phyloP scores from a whole-genome alignment of 2,113 vertebrate genomes.

The Chauna torquata region DNA sequence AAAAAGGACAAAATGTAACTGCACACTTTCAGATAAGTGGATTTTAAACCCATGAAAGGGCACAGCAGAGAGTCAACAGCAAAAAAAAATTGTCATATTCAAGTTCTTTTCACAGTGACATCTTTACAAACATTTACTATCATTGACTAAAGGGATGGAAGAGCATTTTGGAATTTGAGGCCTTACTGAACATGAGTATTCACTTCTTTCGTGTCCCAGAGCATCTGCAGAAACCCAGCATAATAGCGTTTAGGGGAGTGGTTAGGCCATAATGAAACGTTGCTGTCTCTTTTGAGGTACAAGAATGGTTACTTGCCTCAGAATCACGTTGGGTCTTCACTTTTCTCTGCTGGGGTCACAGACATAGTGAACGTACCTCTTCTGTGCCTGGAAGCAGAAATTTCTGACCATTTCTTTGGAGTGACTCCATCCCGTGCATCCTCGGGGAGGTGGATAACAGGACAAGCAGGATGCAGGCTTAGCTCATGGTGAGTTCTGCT shows the following conservation, averaged over 20 bases:
- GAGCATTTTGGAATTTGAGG: neutral
- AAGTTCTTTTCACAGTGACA: conserved; percentile 12
- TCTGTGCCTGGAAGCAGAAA: neutral
- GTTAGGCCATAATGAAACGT: rapidly evolving
- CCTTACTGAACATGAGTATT: neutral
- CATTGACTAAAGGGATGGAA: neutral
- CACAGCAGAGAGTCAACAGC: conserved; percentile 38
- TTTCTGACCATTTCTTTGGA: neutral
- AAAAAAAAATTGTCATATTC: conserved; percentile 24
- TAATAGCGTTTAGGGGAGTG: neutral
- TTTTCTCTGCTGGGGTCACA: neutral
- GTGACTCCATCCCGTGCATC: neutral
- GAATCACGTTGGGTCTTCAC: neutral
- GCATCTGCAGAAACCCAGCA: neutral
- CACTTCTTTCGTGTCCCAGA: neutral
- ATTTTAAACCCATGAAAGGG: conserved; percentile 42
- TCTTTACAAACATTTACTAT: neutral
- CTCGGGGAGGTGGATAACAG: neutral
- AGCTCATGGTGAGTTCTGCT: neutral
- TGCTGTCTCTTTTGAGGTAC: neutral
- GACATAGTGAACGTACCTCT: neutral
- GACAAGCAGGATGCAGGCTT: rapidly evolving
- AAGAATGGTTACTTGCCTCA: neutral
- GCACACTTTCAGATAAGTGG: conserved; percentile 63
- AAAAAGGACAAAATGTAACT: conserved; percentile 50